A percentile compares a stretch with the other conserved stretches of the same genome.
These are phyloP conservation scores for Pycnonotus jocosus DNA, from an alignment of 2,113 vertebrate genomes.

Conservation along the genomic window DNA sequence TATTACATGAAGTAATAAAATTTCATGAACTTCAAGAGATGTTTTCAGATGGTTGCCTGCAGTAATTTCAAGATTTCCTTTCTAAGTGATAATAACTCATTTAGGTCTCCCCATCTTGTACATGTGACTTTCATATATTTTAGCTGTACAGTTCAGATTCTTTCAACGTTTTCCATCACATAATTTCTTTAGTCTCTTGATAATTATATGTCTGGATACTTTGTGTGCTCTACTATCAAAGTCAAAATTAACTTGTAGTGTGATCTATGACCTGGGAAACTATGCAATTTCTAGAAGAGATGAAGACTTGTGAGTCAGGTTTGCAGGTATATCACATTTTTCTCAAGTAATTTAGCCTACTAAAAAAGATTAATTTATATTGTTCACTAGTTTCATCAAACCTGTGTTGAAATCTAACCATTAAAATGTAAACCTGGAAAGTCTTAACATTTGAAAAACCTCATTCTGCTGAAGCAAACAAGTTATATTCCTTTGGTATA, in stretches of 20 bases:
- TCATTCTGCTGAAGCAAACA: not conserved
- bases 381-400: not conserved
- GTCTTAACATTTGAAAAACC: not conserved
- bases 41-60: not conserved
- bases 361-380: not conserved
- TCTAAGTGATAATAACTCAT: not conserved
- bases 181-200: not conserved
- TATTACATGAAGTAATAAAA: not conserved
- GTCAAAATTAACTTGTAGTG: not conserved
- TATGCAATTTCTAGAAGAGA: not conserved
- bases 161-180: not conserved
- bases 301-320: not conserved
- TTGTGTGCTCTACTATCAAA: not conserved
- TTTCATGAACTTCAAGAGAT: not conserved
- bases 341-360: not conserved
- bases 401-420: not conserved
- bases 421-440: not conserved
- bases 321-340: not conserved
- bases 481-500: not conserved
- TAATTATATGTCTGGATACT: not conserved
- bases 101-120: not conserved
- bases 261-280: not conserved
- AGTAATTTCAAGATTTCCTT: not conserved
- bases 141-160: not conserved
- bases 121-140: not conserved